Base-by-base conservation (phyloP, 2,113 vertebrate species). In the Callopanchax toddi region DNA sequence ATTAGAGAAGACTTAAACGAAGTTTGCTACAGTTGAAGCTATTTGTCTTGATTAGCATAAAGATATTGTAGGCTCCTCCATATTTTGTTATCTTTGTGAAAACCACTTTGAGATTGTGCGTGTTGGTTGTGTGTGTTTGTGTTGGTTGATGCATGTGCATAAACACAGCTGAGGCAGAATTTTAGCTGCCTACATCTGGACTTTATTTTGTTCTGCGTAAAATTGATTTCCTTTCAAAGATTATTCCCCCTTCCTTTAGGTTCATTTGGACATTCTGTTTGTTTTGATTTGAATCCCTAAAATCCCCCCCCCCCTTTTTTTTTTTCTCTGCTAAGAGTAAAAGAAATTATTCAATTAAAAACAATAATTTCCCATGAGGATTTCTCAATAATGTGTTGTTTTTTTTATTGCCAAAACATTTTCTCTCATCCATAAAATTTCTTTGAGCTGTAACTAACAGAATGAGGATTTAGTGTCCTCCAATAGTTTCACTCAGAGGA, bases 321-420 rank as follows among this genome's bases (percentile, higher is more conserved):
- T 20, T 72, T 80, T 72, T 56, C 75, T 85, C 79, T 52, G 68
- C 76, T 71, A 70, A 75, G 77, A 84, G 69, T 78, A 81, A 79
- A 86, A 88, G 66, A 87, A 86, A 67, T 76, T 79, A 88, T 84
- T 85, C 76, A 82, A 60, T 85, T 79, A 86, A 87, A 83, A 89
- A 84, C 84, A 84, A 83, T 86, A 74, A 84, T 89, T 89, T 87
- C 87, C 86, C 84, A 55, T 39, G 86, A 85, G 85, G 60, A 59
- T 80, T 56, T 54, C 53, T 48, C 60, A 13, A 39, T 1, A 37
- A 55, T 36, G 65, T 56, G 12, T 37, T 37, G 4, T 64, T 79
- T 82, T 26, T 18, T 62, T 81, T 82, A n/a, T 58, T 68, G 83
- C 80, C 80, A 83, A 82, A 53, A 77, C 63, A 40, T 79, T 81